Evolutionary conservation across 2,888 invertebrate species (phyloP).

Genomic region (Macaria liturata): DNA sequence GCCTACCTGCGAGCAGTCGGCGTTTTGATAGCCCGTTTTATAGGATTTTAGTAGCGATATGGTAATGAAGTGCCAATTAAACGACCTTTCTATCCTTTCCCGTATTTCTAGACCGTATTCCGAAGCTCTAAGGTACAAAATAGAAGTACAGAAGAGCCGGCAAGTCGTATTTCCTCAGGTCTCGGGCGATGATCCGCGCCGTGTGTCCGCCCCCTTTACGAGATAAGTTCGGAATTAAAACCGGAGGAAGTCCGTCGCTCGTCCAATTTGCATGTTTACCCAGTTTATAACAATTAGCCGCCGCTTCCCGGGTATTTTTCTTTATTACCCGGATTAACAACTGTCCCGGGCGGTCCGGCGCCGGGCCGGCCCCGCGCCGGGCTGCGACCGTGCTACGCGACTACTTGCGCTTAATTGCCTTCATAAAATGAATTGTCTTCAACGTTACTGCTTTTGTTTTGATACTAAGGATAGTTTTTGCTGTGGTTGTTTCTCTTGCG

Average conservation of each 20-base stretch:
- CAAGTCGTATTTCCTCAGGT: background rate
- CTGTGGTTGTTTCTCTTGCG: slow-evolving; percentile 5
- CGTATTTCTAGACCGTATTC: background rate
- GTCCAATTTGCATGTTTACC: slow-evolving; percentile 76
- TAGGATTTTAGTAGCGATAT: too few species aligned
- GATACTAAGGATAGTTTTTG: slow-evolving; percentile 26
- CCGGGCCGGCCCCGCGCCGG: slow-evolving; percentile 31
- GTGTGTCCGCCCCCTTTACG: slow-evolving; percentile 25
- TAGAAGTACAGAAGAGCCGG: too few species aligned
- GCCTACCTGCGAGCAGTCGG: too few species aligned
- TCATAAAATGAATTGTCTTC: slow-evolving; percentile 56
- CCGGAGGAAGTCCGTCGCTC: slow-evolving; percentile 60
- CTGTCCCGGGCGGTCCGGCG: slow-evolving; percentile 37
- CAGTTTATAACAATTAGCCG: slow-evolving; percentile 79
- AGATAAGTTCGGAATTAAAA: slow-evolving; percentile 61
- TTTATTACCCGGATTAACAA: slow-evolving; percentile 76
- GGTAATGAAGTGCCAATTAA: background rate
- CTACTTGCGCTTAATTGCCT: slow-evolving; percentile 62
- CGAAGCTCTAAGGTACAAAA: slow-evolving; percentile 4
- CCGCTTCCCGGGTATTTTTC: slow-evolving; percentile 73
- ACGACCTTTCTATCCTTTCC: background rate
- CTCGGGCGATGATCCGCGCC: slow-evolving; percentile 17
- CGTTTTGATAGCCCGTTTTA: too few species aligned
- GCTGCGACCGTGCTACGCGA: slow-evolving; percentile 35
- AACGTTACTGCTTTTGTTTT: slow-evolving; percentile 44